Percentiles rank a stretch among this genome's conserved stretches.
phyloP scores from a whole-genome alignment of 2,113 vertebrate species.

The Nothoprocta perdicaria region DNA sequence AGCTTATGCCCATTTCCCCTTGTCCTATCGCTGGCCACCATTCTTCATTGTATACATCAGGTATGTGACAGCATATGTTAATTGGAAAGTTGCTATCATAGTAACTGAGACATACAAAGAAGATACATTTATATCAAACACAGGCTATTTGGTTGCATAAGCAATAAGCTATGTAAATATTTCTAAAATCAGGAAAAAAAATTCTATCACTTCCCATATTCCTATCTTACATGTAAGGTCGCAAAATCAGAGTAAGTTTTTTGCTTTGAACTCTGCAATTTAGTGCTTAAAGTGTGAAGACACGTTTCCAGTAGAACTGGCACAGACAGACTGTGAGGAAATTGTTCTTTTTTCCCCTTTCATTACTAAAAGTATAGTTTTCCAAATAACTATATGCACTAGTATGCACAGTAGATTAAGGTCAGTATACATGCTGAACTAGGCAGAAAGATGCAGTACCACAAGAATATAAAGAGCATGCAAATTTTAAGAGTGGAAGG shows the following conservation, averaged over 20 bases:
- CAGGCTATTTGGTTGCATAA: neutral
- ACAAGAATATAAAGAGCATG: neutral
- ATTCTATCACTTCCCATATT: neutral
- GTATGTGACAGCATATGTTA: neutral
- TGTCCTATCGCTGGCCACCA: too few species aligned
- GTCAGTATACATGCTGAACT: fast-evolving
- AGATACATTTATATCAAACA: neutral
- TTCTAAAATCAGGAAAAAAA: neutral
- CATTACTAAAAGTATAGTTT: neutral
- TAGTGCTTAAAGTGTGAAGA: neutral
- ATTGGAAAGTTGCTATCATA: neutral
- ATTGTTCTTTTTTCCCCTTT: neutral
- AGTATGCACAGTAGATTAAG: neutral
- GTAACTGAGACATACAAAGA: neutral
- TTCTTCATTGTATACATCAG: neutral
- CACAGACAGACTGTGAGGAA: neutral
- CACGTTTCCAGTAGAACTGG: neutral
- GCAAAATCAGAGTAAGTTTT: neutral
- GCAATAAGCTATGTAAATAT: neutral
- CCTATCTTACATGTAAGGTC: neutral
- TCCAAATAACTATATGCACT: neutral
- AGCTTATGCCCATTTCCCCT: too few species aligned
- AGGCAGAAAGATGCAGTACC: neutral
- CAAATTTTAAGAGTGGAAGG: neutral
- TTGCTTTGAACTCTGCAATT: neutral